Evolutionary conservation across 1,140 invertebrate genomes (phyloP).

Genomic region (Trialeurodes vaporariorum): DNA sequence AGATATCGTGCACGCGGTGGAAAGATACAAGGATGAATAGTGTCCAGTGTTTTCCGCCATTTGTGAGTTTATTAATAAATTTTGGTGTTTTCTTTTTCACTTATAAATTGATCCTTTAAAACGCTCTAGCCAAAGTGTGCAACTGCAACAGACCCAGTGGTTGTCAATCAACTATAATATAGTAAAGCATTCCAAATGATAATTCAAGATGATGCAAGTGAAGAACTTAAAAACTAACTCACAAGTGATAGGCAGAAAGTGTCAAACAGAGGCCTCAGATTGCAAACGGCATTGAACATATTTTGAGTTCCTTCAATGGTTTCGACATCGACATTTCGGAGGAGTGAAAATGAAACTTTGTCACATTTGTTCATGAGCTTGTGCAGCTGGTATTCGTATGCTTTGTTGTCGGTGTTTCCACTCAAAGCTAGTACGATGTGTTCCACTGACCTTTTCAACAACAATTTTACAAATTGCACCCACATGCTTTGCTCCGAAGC

Average conservation of each 20-base stretch:
- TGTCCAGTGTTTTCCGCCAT: no score
- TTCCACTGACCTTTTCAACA: neutral
- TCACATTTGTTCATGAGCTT: neutral
- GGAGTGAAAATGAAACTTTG: neutral
- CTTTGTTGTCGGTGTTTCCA: neutral
- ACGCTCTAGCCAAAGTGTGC: no score
- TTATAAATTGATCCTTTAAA: no score
- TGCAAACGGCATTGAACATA: neutral
- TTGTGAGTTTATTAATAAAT: no score
- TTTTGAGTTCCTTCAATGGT: neutral
- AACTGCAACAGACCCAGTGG: no score
- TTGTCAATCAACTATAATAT: no score
- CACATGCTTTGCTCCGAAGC: neutral
- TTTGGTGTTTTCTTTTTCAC: no score
- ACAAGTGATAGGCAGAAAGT: neutral
- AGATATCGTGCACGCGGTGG: no score
- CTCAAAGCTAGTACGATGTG: neutral
- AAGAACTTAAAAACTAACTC: neutral
- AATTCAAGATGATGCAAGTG: no score
- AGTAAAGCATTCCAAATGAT: no score
- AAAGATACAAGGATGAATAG: no score
- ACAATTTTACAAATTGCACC: neutral
- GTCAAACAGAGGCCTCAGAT: neutral
- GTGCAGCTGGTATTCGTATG: neutral
- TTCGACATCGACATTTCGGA: neutral